Conservation (phyloP, 2,113 vertebrate species). For the Collichthys lucidus region DNA sequence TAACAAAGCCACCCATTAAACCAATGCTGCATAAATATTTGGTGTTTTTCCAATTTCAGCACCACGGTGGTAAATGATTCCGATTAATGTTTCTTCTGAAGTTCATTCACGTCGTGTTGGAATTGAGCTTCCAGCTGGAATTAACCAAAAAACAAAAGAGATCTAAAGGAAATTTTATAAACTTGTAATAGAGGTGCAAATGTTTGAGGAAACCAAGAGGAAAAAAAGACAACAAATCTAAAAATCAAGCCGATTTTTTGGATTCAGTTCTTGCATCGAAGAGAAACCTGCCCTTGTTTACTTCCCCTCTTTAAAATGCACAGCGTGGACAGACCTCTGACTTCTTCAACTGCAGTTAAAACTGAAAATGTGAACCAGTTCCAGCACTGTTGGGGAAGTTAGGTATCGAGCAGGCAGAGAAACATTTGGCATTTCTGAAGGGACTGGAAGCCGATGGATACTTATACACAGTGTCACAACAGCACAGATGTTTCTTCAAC, state of each 20-base stretch:
- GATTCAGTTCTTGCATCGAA: no score
- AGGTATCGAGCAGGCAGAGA: slow-evolving; percentile 1
- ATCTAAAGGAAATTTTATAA: background rate
- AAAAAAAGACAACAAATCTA: no score
- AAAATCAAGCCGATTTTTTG: no score
- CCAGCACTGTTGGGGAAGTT: background rate
- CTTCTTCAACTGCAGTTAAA: background rate
- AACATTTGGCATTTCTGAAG: slow-evolving; percentile 35
- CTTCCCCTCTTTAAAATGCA: background rate
- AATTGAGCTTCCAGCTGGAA: background rate
- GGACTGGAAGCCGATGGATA: slow-evolving; percentile 23
- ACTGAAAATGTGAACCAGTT: background rate
- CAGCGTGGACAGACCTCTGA: background rate
- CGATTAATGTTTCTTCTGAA: background rate
- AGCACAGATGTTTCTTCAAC: slow-evolving; percentile 19
- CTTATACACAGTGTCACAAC: slow-evolving; percentile 9
- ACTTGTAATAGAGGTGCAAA: no score
- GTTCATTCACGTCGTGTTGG: background rate
- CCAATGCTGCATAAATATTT: no score
- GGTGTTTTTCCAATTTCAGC: background rate
- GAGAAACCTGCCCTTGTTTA: no score
- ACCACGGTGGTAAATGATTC: background rate
- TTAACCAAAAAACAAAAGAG: background rate
- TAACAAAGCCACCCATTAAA: slow-evolving; percentile 15
- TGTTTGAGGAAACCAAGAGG: no score